These are phyloP conservation scores for Holothuria leucospilota DNA, from an alignment of 53 echinoderm and acorn worm species.

Conservation along the genomic window DNA sequence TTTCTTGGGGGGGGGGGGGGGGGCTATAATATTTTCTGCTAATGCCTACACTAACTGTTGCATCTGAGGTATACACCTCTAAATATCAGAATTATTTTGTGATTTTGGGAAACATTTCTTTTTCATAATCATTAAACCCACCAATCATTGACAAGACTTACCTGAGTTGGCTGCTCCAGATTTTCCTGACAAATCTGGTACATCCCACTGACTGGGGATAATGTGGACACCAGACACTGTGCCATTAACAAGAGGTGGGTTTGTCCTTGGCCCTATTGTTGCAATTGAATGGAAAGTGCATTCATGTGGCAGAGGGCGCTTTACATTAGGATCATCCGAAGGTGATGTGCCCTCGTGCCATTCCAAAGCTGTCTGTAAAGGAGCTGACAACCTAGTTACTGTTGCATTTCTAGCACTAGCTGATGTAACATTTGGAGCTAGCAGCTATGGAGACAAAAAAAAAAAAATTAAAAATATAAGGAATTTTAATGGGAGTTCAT, in stretches of 20 bases:
- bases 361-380: constrained; percentile 72
- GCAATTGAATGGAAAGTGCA: constrained; percentile 80
- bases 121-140: too few relatives aligned
- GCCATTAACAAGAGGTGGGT: constrained; percentile 83
- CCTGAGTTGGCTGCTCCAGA: constrained; percentile 95
- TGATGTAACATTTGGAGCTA: constrained; percentile 80
- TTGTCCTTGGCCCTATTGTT: constrained; percentile 86
- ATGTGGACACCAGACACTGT: constrained; percentile 77
- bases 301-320: constrained; percentile 85
- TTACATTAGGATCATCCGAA: constrained; percentile 87
- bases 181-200: constrained; percentile 89
- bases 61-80: too few relatives aligned
- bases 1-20: too few relatives aligned
- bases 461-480: neutral
- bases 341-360: constrained; percentile 87
- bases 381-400: constrained; percentile 81
- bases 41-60: too few relatives aligned
- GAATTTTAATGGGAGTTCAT: too few relatives aligned
- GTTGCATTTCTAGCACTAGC: constrained; percentile 65
- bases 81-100: too few relatives aligned
- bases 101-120: too few relatives aligned
- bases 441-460: constrained; percentile 62
- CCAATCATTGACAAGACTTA: constrained; percentile 19
- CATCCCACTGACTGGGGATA: constrained; percentile 81
- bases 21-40: too few relatives aligned